phyloP scores from a whole-genome alignment of 2,888 invertebrate genomes.

The Acronicta psi region DNA sequence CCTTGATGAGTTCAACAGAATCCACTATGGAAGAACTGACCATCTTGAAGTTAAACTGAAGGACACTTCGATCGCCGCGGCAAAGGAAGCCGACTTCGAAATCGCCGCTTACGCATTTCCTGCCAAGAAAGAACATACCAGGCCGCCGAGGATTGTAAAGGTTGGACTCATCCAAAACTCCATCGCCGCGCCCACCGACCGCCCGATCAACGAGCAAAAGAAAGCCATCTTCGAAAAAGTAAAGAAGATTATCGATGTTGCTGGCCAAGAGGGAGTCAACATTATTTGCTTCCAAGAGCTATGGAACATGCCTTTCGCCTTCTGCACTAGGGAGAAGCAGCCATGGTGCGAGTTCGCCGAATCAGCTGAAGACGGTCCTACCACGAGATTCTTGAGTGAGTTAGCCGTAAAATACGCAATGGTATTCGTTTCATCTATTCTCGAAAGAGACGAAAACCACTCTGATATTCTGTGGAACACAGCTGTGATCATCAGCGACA shows the following conservation, averaged over 20 bases:
- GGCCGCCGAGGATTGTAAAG: slow-evolving; percentile 93
- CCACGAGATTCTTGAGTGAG: slow-evolving; percentile 94
- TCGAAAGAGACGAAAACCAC: slow-evolving; percentile 96
- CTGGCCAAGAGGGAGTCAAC: slow-evolving; percentile 95
- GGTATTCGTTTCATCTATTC: slow-evolving; percentile 98
- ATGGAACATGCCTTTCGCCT: slow-evolving; percentile 99
- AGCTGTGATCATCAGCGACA: slow-evolving; percentile 97
- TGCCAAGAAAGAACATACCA: slow-evolving; percentile 83
- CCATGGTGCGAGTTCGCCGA: slow-evolving; percentile 99
- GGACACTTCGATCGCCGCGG: slow-evolving; percentile 86
- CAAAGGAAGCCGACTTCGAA: slow-evolving; percentile 88
- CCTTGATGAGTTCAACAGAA: slow-evolving; percentile 84
- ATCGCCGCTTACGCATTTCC: slow-evolving; percentile 84
- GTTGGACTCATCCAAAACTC: slow-evolving; percentile 97
- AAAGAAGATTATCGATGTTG: slow-evolving; percentile 93
- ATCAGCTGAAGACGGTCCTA: slow-evolving; percentile 95
- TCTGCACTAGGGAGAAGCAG: slow-evolving; percentile 98
- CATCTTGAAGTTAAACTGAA: slow-evolving; percentile 78
- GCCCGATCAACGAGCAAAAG: slow-evolving; percentile 93
- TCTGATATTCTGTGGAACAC: slow-evolving; percentile 98
- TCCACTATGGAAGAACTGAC: slow-evolving; percentile 80
- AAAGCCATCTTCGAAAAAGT: slow-evolving; percentile 94
- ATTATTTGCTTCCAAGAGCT: slow-evolving; percentile 98
- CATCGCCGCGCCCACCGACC: slow-evolving; percentile 93
- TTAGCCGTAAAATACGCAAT: slow-evolving; percentile 95